A percentile compares a stretch with the other conserved stretches of the same genome.
phyloP scores from a whole-genome alignment of 2,888 invertebrate species.

The Drosophila nr. perissopoda region DNA sequence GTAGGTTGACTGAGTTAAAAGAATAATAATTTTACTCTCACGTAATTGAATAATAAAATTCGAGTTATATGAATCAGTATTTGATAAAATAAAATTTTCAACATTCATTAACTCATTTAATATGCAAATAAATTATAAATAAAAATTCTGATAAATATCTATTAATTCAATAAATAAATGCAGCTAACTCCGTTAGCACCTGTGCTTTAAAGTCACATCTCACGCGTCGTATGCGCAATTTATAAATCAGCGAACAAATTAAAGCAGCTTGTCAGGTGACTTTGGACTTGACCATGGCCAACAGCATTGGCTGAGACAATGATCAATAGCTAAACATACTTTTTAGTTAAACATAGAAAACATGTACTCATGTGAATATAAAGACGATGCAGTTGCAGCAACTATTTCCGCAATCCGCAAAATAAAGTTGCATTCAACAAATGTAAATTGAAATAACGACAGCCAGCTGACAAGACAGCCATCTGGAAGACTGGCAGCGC shows the following conservation, averaged over 20 bases:
- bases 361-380: not conserved
- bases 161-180: not conserved
- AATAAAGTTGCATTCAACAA: conserved; percentile 35
- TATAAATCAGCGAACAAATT: conserved; percentile 53
- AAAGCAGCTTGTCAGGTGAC: conserved; percentile 46
- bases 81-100: not conserved
- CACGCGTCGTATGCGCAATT: conserved; percentile 52
- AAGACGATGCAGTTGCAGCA: conserved; percentile 29
- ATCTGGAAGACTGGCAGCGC: conserved; percentile 9
- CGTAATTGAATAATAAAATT: conserved; percentile 4
- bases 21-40: not conserved
- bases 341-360: conserved; percentile 19
- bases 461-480: conserved; percentile 41
- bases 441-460: conserved; percentile 49
- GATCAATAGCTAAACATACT: conserved; percentile 41
- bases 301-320: conserved; percentile 17
- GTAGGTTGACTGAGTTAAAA: not conserved
- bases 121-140: conserved; percentile 16
- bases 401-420: conserved; percentile 68
- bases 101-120: not conserved
- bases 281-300: conserved; percentile 33
- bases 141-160: not conserved
- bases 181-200: conserved; percentile 36
- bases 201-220: conserved; percentile 26
- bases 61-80: not conserved